A percentile compares a stretch with the other conserved stretches of the same genome.
phyloP scores from a whole-genome alignment of 2,113 vertebrate species.

The Triplophysa dalaica region DNA sequence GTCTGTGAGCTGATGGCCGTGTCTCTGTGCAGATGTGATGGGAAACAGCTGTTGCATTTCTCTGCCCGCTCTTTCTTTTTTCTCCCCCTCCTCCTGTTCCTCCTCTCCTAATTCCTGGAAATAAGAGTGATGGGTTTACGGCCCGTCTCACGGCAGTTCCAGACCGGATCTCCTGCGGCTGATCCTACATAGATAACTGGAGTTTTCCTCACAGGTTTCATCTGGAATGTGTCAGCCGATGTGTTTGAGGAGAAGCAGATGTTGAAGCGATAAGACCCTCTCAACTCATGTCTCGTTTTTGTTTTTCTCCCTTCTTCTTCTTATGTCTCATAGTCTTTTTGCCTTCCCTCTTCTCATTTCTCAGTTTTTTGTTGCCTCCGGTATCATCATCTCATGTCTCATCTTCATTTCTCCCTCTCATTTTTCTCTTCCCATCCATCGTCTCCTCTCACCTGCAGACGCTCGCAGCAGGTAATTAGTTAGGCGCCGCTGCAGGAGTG shows the following conservation, averaged over 20 bases:
- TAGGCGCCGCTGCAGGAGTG: slow-evolving; percentile 4
- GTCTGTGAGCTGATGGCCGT: slow-evolving; percentile 38
- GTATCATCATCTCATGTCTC: not conserved
- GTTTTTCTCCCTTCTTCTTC: not conserved
- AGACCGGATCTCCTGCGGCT: slow-evolving; percentile 14
- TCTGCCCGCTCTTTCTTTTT: slow-evolving; percentile 7
- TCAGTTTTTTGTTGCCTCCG: not conserved
- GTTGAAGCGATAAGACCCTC: not conserved
- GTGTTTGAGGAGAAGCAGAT: slow-evolving; percentile 38
- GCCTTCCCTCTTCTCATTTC: slow-evolving; percentile 37
- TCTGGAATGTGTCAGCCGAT: slow-evolving; percentile 2
- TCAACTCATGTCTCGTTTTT: not conserved
- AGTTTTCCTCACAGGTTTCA: not conserved
- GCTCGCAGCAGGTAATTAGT: slow-evolving; percentile 38
- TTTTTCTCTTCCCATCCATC: slow-evolving; percentile 15
- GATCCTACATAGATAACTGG: slow-evolving; percentile 11
- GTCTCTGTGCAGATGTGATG: slow-evolving; percentile 54
- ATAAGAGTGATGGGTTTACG: slow-evolving; percentile 28
- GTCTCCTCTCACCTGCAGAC: slow-evolving; percentile 34
- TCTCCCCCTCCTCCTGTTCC: not conserved
- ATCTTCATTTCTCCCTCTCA: slow-evolving; percentile 39
- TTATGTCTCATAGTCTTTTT: not conserved
- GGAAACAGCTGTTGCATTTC: slow-evolving; percentile 57
- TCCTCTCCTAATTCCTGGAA: slow-evolving; percentile 38
- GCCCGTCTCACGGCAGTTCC: not conserved